These are phyloP conservation scores for Euspilapteryx auroguttella DNA, from an alignment of 2,888 invertebrate species.

Conservation along the genomic window DNA sequence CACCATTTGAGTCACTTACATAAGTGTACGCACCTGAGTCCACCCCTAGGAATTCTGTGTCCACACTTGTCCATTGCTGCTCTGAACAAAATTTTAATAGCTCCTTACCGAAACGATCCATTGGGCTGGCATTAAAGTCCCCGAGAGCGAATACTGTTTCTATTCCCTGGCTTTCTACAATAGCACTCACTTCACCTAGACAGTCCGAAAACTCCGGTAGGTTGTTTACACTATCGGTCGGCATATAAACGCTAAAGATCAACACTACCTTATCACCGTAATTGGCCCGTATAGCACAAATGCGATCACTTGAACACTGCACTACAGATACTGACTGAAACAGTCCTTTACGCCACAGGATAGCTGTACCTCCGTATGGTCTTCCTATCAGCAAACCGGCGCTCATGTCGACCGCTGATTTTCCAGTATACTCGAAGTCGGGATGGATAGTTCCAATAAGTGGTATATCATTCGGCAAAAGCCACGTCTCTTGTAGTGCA, in stretches of 20 bases:
- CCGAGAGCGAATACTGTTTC: background rate
- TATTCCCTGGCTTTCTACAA: background rate
- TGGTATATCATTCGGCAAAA: too few relatives aligned
- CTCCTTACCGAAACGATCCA: background rate
- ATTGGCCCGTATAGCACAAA: background rate
- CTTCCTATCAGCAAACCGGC: background rate
- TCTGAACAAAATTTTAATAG: background rate
- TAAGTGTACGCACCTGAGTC: conserved; percentile 1
- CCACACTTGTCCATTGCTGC: conserved; percentile 1
- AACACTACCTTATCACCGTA: background rate
- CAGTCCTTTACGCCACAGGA: background rate
- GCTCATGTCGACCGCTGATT: background rate
- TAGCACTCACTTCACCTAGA: background rate
- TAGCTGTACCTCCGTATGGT: background rate
- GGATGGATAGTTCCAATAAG: background rate
- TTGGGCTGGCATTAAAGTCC: conserved; percentile 1
- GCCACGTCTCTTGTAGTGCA: too few relatives aligned
- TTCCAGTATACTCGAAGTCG: background rate
- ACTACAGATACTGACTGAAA: conserved; percentile 1
- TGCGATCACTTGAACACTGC: background rate
- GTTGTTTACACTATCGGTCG: background rate
- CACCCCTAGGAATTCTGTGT: conserved; percentile 1
- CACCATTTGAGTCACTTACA: background rate
- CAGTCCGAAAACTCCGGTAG: background rate
- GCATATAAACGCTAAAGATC: conserved; percentile 1